Base-by-base conservation (phyloP, 2,797 vertebrate genomes). In the Trematomus bernacchii region DNA sequence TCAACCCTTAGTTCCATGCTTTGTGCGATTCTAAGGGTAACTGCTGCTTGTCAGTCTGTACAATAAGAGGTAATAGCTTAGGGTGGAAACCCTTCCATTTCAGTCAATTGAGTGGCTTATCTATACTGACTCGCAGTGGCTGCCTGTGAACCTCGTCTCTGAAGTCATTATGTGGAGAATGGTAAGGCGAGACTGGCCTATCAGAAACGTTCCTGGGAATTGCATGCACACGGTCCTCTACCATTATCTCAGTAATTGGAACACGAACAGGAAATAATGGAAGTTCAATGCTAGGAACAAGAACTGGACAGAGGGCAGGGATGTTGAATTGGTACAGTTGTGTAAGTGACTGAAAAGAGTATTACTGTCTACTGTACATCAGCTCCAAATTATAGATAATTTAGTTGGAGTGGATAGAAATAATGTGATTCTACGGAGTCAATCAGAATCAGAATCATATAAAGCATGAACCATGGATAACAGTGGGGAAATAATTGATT, bases 81-180 rank as follows among this genome's bases (percentile, higher is more conserved):
- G 1, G 7, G 37, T 10, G 4, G 13, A 66, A 74, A 27, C 55
- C 6, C 37, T 10, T 66, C 47, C 0, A 43, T 33, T 54, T 40
- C 13, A 67, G 10, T 71, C 33, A 46, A 27, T 3, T 12, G 21
- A 44, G 12, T 11, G 57, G 62, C 42, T 27, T 58, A 3, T 70
- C 12, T 18, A 2, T 37, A 62, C 64, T 44, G 77, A 87, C 27
- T 73, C 16, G 48, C 9, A 33, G 37, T 2, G 21, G 3, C 10
- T 2, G 33, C 75, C 50, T 37, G 8, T 9, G 9, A 15, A 11
- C 27, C 2, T 27, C 1, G 8, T 16, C 55, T 78, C 13, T 61
- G 48, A 14, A n/a, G 57, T 71, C 46, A 74, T 68, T 73, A 65
- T 1, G 19, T 30, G 44, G 10, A 52, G 15, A 55, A 50, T 18